Evolutionary conservation across 2,113 vertebrate species (phyloP), one percentile per base, ranked within the genome.

Genomic region (Peucedramus taeniatus): DNA sequence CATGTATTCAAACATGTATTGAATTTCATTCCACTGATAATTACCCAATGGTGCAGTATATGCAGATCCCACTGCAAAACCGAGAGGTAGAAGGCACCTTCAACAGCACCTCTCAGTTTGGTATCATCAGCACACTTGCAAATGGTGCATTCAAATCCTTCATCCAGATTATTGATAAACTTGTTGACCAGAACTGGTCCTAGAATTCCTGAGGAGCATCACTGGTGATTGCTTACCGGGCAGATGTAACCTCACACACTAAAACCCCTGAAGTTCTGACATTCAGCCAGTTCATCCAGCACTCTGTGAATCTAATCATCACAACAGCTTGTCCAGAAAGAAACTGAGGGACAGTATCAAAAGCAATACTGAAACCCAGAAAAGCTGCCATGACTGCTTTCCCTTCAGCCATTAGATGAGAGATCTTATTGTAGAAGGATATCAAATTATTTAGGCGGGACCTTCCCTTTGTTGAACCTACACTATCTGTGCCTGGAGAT

Each of bases 31-130:
- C 21, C 21, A 33, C 2, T 42, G 49, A 56, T 28, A 33, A 19
- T 10, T 37, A 2, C 11, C 15, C 11, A 23, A 0, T 37, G 5
- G 4, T 37, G 4, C 14, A 10, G 6, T 3, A 18, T 13, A 27
- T 31, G 3, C 26, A 57, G 44, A 44, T 72, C 10, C 3, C 4
- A 13, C 59, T 57, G 15, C 11, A 74, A 74, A 54, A 28, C 4
- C 0, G 1, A 74, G n/a, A 45, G 21, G 7, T 2, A 45, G 22
- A 72, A 33, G 9, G 22, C 9, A 22, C 18, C 7, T 45, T 84
- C 27, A 42, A 2, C 8, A 65, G 15, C 50, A 72, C 8, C 37
- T 33, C 33, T 13, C 21, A 65, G 26, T 50, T 33, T 57, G 21
- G 26, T 22, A 8, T 35, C 4, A 1, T 27, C 13, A 19, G 35